Evolutionary conservation across 23 tunicate species (phyloP), one percentile per base, ranked within the genome.

Genomic region (Halocynthia roretzi): DNA sequence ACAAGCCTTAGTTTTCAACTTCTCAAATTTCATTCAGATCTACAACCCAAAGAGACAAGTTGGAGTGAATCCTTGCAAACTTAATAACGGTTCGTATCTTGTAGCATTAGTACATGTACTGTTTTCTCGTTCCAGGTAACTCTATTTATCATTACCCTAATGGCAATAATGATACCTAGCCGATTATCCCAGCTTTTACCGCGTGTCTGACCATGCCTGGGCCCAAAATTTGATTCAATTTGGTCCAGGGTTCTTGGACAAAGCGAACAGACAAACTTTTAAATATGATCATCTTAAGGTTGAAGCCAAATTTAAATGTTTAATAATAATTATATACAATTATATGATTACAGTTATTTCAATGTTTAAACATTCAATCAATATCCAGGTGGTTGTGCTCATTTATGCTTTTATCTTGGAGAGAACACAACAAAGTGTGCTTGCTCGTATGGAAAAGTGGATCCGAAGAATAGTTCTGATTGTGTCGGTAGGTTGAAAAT

Each of bases 351-450:
- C 19, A n/a, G 2, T 68, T 20, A 68, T 17, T 20, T 20, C 22
- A 17, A 9, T 67, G 15, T 71, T 22, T 76, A n/a, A n/a, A n/a
- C n/a, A n/a, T n/a, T n/a, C 7, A 22, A 20, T 63, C 12, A 0
- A 20, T 50, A 10, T 61, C 7, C 61, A 86, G 95, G 95, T 50
- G 95, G 95, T 40, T 88, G 95, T 74, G 95, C 79, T 12, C 87
- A 88, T n/a, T 51, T 88, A 55, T 88, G 95, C 75, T 83, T 88
- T 53, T 71, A 83, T 55, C 72, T 83, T 56, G 93, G 86, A 61
- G 64, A 62, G 54, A 61, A 70, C 56, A 50, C 31, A 17, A 80
- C 69, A 8, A 71, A 79, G 53, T 87, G 93, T 70, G 85, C 77
- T 53, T 87, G 93, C 70, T 55, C 86, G 11, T 70, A 76, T 50